These are phyloP conservation scores for Platycercus adscitus DNA, from an alignment of 2,113 vertebrate genomes.

Conservation along the genomic window DNA sequence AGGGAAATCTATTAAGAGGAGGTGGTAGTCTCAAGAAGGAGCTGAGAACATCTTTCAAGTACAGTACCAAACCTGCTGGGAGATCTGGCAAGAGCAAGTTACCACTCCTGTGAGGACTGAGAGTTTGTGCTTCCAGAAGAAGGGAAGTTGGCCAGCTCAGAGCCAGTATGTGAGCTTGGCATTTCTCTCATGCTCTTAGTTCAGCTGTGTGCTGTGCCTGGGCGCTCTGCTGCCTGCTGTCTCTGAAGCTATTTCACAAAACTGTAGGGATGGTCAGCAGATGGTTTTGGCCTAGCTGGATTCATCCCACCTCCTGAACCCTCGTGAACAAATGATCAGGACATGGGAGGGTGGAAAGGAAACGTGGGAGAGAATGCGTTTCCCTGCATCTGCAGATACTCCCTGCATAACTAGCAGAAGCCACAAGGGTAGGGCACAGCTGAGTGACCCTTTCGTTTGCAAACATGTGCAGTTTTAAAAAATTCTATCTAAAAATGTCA, in stretches of 20 bases:
- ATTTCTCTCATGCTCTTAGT: not conserved
- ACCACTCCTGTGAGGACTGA: not conserved
- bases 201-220: not conserved
- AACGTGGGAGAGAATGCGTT: not conserved
- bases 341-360: not conserved
- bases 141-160: not conserved
- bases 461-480: not conserved
- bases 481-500: not conserved
- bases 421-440: not conserved
- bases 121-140: not conserved
- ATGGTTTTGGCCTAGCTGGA: not conserved
- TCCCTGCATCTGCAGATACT: not conserved
- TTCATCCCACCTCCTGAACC: not conserved
- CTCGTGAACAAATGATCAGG: not conserved
- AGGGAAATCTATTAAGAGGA: not conserved
- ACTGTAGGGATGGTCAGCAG: not conserved
- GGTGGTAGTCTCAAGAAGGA: not conserved
- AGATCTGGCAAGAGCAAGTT: not conserved
- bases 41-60: not conserved
- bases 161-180: not conserved
- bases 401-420: not conserved
- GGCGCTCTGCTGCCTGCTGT: rapidly evolving
- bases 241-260: not conserved
- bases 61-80: not conserved
- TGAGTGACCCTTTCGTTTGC: not conserved